Conservation (phyloP, 2,113 vertebrate species). For the Equus przewalskii region DNA sequence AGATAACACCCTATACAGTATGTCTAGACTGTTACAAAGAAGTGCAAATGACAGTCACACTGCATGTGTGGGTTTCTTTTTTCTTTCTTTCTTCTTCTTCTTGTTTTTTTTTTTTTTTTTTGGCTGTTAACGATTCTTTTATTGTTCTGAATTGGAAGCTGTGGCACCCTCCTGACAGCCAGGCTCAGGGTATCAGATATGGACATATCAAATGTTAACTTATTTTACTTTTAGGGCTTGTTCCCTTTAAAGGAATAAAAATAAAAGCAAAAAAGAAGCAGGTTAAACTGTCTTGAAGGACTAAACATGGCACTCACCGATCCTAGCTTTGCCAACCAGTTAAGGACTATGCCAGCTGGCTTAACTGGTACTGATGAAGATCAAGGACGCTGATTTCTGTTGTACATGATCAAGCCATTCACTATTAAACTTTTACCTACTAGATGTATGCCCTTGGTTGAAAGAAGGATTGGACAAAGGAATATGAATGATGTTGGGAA, state of each 20-base stretch:
- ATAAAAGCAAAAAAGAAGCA: conserved; percentile 26
- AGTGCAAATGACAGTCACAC: conserved; percentile 76
- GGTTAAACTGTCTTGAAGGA: conserved; percentile 36
- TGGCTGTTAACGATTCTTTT: conserved; percentile 68
- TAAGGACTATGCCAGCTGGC: background rate
- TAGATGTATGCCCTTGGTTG: background rate
- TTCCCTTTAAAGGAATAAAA: conserved; percentile 54
- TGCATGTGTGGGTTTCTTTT: conserved; percentile 64
- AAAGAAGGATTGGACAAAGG: conserved; percentile 8
- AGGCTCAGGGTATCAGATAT: conserved; percentile 58
- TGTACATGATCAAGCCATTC: background rate
- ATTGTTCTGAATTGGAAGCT: conserved; percentile 77
- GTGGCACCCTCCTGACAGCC: conserved; percentile 17
- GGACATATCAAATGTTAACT: conserved; percentile 46
- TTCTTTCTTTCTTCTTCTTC: background rate
- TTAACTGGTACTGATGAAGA: background rate
- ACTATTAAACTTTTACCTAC: background rate
- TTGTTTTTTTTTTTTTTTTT: background rate
- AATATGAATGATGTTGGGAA: background rate
- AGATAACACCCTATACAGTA: conserved; percentile 74
- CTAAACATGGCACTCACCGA: background rate
- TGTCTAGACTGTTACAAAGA: conserved; percentile 79
- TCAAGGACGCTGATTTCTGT: conserved; percentile 14
- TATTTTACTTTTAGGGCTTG: conserved; percentile 54
- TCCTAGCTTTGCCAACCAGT: conserved; percentile 4